phyloP scores from a whole-genome alignment of 2,113 vertebrate genomes.

The Tyto alba region DNA sequence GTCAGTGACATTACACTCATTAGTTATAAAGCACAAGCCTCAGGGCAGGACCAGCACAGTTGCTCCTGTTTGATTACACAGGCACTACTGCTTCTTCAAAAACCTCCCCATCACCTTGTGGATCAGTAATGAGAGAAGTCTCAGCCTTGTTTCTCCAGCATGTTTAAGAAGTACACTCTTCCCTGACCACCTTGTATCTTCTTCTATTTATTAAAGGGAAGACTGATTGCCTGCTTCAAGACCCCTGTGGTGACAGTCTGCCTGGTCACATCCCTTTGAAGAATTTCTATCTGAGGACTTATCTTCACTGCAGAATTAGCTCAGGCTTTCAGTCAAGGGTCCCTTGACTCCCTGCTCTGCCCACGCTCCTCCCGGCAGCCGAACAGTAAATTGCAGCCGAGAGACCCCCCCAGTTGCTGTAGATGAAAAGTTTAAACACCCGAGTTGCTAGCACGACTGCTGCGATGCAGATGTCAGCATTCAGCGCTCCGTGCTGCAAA shows the following conservation, averaged over 20 bases:
- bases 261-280: background rate
- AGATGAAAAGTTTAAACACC: background rate
- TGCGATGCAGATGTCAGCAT: fast-evolving
- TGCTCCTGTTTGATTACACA: background rate
- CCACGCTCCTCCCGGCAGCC: background rate
- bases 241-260: background rate
- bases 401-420: background rate
- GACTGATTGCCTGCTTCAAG: background rate
- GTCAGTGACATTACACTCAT: background rate
- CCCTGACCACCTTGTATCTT: background rate
- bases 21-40: background rate
- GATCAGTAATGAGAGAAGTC: background rate
- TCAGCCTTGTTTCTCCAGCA: background rate
- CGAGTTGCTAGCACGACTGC: background rate
- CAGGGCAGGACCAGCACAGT: background rate
- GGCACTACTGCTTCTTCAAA: background rate
- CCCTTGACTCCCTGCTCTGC: background rate
- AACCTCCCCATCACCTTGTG: fast-evolving
- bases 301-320: background rate
- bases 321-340: background rate
- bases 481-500: fast-evolving
- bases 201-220: background rate
- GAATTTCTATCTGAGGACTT: background rate
- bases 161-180: background rate
- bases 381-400: background rate